Evolutionary conservation across 2,888 invertebrate genomes (phyloP).

Genomic region (Morpho achilles): DNA sequence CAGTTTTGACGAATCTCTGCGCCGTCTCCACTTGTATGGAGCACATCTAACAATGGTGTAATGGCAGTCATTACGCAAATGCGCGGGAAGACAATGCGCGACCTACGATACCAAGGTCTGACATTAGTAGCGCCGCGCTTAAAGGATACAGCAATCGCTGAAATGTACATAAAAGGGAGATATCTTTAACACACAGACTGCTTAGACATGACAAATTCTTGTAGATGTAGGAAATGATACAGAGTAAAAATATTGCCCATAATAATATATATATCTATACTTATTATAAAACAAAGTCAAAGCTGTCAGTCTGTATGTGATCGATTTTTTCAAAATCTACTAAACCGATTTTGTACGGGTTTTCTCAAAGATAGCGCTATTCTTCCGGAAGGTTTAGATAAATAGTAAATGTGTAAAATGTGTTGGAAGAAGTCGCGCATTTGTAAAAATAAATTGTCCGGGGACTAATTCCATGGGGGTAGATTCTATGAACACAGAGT

Average conservation of each 20-base stretch:
- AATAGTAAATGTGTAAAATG: no score
- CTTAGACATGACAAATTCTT: not conserved
- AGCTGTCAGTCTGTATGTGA: no score
- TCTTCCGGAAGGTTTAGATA: no score
- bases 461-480: no score
- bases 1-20: conserved; percentile 9
- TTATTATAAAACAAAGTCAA: no score
- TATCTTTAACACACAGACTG: not conserved
- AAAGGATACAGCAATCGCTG: conserved; percentile 7
- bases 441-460: no score
- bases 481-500: no score
- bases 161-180: not conserved
- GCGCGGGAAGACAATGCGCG: conserved; percentile 30
- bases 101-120: conserved; percentile 19
- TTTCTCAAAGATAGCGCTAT: no score
- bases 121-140: conserved; percentile 16
- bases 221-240: not conserved
- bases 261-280: no score
- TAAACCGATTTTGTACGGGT: no score
- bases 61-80: conserved; percentile 36
- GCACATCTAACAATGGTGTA: conserved; percentile 25
- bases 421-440: no score
- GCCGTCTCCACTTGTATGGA: not conserved
- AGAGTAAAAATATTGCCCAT: not conserved
- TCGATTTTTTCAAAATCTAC: no score